phyloP scores from a whole-genome alignment of 2,113 vertebrate species.

The Nannospalax galili region DNA sequence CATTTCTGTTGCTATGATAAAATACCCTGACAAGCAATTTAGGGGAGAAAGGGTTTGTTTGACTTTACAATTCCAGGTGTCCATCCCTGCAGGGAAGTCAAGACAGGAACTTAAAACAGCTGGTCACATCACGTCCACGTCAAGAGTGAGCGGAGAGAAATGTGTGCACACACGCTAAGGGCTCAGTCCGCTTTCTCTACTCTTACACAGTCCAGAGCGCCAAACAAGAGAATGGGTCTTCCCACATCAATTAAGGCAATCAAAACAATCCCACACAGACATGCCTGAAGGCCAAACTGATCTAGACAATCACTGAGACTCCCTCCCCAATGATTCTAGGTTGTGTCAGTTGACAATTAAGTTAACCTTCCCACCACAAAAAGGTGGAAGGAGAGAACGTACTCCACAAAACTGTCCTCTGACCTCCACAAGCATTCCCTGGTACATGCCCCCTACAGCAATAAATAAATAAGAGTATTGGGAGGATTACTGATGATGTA shows the following conservation, averaged over 20 bases:
- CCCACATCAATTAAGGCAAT: not conserved
- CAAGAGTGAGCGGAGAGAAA: not conserved
- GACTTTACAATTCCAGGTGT: not conserved
- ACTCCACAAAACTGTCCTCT: not conserved
- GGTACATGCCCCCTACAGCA: not conserved
- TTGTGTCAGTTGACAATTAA: not conserved
- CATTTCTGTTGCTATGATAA: not conserved
- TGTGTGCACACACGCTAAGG: accelerated
- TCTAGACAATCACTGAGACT: not conserved
- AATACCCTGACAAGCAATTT: not conserved
- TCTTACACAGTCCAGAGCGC: not conserved
- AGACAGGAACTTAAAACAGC: not conserved
- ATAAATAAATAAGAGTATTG: not conserved
- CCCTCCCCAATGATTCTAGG: not conserved
- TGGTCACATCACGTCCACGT: not conserved
- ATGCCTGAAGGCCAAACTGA: not conserved
- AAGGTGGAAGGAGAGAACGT: not conserved
- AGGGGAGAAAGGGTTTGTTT: not conserved
- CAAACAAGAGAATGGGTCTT: not conserved
- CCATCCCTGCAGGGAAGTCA: not conserved
- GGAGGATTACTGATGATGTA: not conserved
- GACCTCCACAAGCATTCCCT: not conserved
- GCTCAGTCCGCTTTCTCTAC: not conserved
- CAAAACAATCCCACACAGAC: not conserved
- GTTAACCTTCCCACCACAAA: not conserved